A percentile compares a stretch with the other conserved stretches of the same genome.
phyloP scores from a whole-genome alignment of 2,888 invertebrate species.

The Geotrupes spiniger region DNA sequence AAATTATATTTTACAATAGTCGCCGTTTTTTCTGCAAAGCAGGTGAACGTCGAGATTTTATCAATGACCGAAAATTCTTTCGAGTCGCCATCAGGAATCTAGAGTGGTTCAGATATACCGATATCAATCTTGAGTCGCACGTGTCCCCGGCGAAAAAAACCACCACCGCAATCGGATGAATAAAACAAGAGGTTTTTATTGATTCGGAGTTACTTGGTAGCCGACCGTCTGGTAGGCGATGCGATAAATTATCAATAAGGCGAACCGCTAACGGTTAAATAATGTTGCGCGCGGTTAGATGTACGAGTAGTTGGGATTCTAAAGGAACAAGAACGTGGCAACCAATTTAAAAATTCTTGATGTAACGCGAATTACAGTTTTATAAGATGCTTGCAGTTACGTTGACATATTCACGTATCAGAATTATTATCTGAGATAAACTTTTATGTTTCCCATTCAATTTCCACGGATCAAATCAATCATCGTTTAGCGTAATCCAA shows the following conservation, averaged over 20 bases:
- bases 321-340: no score
- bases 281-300: no score
- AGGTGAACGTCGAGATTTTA: conserved; percentile 4
- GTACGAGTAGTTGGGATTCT: no score
- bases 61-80: background rate
- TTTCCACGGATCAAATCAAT: no score
- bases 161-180: background rate
- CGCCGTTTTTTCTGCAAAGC: conserved; percentile 3
- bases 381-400: no score
- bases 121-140: conserved; percentile 3
- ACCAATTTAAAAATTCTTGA: no score
- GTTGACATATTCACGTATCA: no score
- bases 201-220: background rate
- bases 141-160: conserved; percentile 1
- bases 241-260: conserved; percentile 2
- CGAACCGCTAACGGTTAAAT: no score
- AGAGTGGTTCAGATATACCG: background rate
- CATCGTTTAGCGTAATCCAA: no score
- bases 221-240: background rate
- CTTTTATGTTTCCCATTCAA: no score
- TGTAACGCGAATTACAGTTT: no score
- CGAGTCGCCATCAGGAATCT: background rate
- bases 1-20: background rate
- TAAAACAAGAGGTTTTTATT: conserved; percentile 4
- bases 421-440: no score